phyloP scores from a whole-genome alignment of 2,113 vertebrate genomes.

The Microcebus ravelobensis region DNA sequence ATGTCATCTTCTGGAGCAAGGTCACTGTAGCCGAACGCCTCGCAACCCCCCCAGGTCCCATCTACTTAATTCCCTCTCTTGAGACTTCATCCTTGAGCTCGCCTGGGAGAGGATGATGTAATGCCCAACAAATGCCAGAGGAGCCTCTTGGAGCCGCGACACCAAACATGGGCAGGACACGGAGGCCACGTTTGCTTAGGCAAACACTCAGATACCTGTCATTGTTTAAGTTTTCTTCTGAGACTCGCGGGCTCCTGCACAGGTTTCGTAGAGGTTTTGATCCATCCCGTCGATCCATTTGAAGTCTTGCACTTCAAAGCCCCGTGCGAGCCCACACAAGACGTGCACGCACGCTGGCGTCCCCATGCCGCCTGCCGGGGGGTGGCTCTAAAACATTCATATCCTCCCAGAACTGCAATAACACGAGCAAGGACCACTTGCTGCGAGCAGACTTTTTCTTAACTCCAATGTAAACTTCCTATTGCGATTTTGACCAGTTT shows the following conservation, averaged over 20 bases:
- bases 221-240: conserved; percentile 35
- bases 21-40: background rate
- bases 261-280: conserved; percentile 6
- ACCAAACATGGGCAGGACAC: background rate
- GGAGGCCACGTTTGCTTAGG: conserved; percentile 47
- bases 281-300: background rate
- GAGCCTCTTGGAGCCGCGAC: conserved; percentile 36
- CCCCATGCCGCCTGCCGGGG: fast-evolving
- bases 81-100: conserved; percentile 72
- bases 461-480: background rate
- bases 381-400: background rate
- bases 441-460: background rate
- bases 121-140: conserved; percentile 63
- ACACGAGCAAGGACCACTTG: background rate
- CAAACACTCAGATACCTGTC: conserved; percentile 57
- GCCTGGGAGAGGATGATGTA: conserved; percentile 47
- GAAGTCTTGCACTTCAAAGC: conserved; percentile 37
- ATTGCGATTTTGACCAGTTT: background rate
- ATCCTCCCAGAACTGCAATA: background rate
- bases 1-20: background rate
- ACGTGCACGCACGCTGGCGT: fast-evolving
- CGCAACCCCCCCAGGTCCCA: background rate
- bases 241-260: conserved; percentile 46
- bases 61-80: conserved; percentile 58
- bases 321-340: background rate